Conservation (phyloP, 2,797 vertebrate genomes). For the Takifugu ocellatus region DNA sequence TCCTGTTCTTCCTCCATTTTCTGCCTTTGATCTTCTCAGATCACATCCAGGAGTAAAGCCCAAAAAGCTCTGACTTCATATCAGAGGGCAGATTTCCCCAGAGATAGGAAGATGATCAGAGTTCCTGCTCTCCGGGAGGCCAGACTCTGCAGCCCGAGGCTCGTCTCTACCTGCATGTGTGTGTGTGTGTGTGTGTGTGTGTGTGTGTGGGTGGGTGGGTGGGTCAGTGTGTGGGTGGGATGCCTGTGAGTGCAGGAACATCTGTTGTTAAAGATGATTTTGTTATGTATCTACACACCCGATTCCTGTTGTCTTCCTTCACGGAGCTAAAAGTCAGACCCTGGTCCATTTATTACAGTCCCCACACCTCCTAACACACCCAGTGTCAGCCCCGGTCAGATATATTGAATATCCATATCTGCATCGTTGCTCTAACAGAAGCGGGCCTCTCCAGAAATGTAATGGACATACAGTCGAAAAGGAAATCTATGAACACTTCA, state of each 20-base stretch:
- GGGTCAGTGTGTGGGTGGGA: not conserved
- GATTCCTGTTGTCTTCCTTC: constrained; percentile 21
- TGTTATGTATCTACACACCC: constrained; percentile 3
- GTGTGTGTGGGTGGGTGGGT: constrained; percentile 30
- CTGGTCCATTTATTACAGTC: constrained; percentile 54
- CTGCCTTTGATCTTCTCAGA: constrained; percentile 69
- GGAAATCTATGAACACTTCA: constrained; percentile 73
- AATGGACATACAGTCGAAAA: constrained; percentile 55
- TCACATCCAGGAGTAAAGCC: constrained; percentile 72
- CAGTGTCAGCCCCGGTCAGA: constrained; percentile 54
- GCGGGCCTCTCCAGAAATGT: constrained; percentile 58
- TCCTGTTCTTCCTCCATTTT: constrained; percentile 56
- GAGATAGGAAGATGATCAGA: constrained; percentile 75
- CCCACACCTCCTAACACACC: constrained; percentile 57
- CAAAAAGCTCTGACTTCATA: constrained; percentile 73
- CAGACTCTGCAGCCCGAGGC: constrained; percentile 53
- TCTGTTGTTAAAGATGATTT: constrained; percentile 5
- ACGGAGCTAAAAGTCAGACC: constrained; percentile 22
- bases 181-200: constrained; percentile 19
- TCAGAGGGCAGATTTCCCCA: constrained; percentile 76
- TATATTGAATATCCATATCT: constrained; percentile 71
- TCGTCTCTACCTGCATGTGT: constrained; percentile 53
- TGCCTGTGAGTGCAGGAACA: not conserved
- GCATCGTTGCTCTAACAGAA: constrained; percentile 50
- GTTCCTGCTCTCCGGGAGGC: constrained; percentile 67